Evolutionary conservation across 2,888 invertebrate species (phyloP).

Genomic region (Drosophila parthenogenetica): DNA sequence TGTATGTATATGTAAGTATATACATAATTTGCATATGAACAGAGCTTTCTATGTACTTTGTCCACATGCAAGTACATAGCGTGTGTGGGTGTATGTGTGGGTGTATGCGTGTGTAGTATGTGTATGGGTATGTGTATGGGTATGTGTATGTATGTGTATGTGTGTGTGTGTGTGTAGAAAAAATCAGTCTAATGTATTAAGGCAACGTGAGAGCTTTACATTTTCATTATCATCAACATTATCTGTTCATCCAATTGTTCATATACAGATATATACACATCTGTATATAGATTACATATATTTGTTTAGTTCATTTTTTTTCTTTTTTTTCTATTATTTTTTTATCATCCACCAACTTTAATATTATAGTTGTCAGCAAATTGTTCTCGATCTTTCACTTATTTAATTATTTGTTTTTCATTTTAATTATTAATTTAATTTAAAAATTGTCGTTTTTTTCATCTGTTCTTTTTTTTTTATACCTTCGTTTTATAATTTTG

Average conservation of each 20-base stretch:
- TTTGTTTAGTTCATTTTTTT: conserved; percentile 4
- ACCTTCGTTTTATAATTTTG: conserved; percentile 2
- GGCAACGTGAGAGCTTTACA: conserved; percentile 88
- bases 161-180: conserved; percentile 83
- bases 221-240: conserved; percentile 56
- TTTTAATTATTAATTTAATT: conserved; percentile 37
- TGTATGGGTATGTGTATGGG: conserved; percentile 23
- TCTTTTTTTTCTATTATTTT: neutral
- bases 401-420: conserved; percentile 26
- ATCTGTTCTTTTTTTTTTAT: neutral
- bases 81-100: conserved; percentile 16
- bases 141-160: conserved; percentile 35
- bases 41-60: conserved; percentile 14
- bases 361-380: conserved; percentile 47
- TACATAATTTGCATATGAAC: conserved; percentile 21
- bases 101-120: neutral
- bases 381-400: conserved; percentile 45
- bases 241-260: conserved; percentile 35
- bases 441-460: conserved; percentile 17
- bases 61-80: conserved; percentile 14
- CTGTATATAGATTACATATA: conserved; percentile 28
- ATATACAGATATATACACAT: conserved; percentile 34
- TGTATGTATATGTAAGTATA: neutral
- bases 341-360: conserved; percentile 39
- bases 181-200: conserved; percentile 90